phyloP scores from a whole-genome alignment of 2,113 vertebrate genomes.

The Antennarius striatus region DNA sequence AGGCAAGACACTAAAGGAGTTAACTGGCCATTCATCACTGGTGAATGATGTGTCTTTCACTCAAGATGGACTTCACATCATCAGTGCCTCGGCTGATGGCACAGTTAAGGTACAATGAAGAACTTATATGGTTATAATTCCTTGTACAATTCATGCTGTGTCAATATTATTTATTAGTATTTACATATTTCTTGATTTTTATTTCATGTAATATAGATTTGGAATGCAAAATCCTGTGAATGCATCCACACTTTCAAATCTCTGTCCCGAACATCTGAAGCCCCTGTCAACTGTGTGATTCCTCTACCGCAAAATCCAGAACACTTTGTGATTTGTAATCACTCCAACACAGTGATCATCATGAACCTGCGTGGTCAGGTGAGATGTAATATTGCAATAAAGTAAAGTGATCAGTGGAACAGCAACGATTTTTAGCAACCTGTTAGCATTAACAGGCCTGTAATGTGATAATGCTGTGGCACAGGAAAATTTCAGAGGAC shows the following conservation, averaged over 20 bases:
- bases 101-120: slow-evolving; percentile 90
- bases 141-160: not conserved
- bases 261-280: slow-evolving; percentile 85
- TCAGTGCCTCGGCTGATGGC: slow-evolving; percentile 95
- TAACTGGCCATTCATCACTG: slow-evolving; percentile 92
- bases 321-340: slow-evolving; percentile 95
- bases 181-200: not conserved
- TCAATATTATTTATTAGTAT: not conserved
- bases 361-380: slow-evolving; percentile 97
- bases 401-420: too few relatives aligned
- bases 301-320: slow-evolving; percentile 94
- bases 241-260: slow-evolving; percentile 93
- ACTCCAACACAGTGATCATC: slow-evolving; percentile 91
- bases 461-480: too few relatives aligned
- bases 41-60: slow-evolving; percentile 95
- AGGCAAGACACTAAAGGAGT: slow-evolving; percentile 93
- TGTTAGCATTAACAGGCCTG: too few relatives aligned
- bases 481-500: too few relatives aligned
- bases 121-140: not conserved
- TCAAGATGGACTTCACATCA: slow-evolving; percentile 90
- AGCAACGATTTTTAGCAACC: too few relatives aligned
- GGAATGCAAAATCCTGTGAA: slow-evolving; percentile 93
- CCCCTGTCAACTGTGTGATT: slow-evolving; percentile 93
- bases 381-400: slow-evolving; percentile 38
- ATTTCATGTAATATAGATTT: slow-evolving; percentile 80